phyloP scores from a whole-genome alignment of 2,113 vertebrate species.

The Gallinago jamesoni region DNA sequence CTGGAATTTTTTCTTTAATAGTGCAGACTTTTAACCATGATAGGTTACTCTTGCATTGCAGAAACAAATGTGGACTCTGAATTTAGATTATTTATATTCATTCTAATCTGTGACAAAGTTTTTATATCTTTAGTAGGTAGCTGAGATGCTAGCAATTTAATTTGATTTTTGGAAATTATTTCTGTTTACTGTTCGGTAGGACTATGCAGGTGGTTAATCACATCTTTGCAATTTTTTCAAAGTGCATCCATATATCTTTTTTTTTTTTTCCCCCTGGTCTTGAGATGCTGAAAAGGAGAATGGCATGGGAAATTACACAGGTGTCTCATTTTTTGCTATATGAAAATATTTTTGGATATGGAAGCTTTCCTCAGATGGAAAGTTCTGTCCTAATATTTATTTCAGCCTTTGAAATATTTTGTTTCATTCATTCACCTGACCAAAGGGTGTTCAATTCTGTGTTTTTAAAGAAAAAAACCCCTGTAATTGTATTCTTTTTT shows the following conservation, averaged over 20 bases:
- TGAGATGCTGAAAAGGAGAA: not conserved
- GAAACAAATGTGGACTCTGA: not conserved
- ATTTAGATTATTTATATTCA: fast-evolving
- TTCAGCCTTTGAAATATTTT: not conserved
- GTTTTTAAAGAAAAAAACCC: not conserved
- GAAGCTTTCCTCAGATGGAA: not conserved
- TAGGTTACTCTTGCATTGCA: not conserved
- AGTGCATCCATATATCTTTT: fast-evolving
- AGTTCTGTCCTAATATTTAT: not conserved
- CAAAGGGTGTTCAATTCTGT: not conserved
- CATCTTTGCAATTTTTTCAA: not conserved
- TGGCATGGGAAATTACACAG: fast-evolving
- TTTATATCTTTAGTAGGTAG: not conserved
- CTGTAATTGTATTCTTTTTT: not conserved
- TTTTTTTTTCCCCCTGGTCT: not conserved
- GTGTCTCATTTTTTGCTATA: not conserved
- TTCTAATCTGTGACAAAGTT: not conserved
- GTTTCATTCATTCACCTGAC: not conserved
- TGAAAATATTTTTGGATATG: not conserved
- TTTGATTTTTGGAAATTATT: not conserved
- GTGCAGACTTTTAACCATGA: not conserved
- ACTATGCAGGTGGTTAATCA: not conserved
- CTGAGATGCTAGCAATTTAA: not conserved
- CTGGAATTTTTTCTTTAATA: not conserved
- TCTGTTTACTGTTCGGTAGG: not conserved